These are phyloP conservation scores for Diabrotica undecimpunctata DNA, from an alignment of 1,140 invertebrate species.

Conservation along the genomic window DNA sequence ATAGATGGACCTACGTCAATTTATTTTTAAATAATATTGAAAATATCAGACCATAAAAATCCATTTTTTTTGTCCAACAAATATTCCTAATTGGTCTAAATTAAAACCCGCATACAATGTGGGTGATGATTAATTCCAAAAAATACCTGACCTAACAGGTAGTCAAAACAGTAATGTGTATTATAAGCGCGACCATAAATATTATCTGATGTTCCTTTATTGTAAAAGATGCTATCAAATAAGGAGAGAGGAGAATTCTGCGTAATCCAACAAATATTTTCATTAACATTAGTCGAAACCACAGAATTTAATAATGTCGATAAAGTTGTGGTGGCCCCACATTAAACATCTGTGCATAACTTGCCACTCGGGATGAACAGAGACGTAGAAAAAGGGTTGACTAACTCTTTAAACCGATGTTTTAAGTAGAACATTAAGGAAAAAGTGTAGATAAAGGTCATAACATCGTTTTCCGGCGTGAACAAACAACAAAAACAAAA, in stretches of 20 bases:
- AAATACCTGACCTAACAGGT: not conserved
- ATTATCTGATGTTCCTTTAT: not conserved
- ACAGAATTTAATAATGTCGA: constrained; percentile 11
- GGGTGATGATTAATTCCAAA: not conserved
- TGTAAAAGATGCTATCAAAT: not conserved
- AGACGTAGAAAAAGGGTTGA: not conserved
- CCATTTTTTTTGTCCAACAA: no score
- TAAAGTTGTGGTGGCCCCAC: constrained; percentile 8
- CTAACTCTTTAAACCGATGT: no score
- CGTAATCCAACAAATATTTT: constrained; percentile 8
- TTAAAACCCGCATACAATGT: no score
- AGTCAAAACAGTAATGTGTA: not conserved
- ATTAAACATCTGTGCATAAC: constrained; percentile 14
- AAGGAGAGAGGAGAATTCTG: not conserved
- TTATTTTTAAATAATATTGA: no score
- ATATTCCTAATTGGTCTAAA: no score
- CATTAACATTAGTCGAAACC: constrained; percentile 8
- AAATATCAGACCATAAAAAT: no score
- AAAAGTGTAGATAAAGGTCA: no score
- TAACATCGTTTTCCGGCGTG: no score
- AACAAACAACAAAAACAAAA: no score
- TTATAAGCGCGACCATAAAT: not conserved
- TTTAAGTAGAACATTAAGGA: no score
- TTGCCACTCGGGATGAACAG: not conserved
- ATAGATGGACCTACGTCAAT: no score